phyloP scores from a whole-genome alignment of 2,888 invertebrate genomes.

The Tolmerus cingulatus region DNA sequence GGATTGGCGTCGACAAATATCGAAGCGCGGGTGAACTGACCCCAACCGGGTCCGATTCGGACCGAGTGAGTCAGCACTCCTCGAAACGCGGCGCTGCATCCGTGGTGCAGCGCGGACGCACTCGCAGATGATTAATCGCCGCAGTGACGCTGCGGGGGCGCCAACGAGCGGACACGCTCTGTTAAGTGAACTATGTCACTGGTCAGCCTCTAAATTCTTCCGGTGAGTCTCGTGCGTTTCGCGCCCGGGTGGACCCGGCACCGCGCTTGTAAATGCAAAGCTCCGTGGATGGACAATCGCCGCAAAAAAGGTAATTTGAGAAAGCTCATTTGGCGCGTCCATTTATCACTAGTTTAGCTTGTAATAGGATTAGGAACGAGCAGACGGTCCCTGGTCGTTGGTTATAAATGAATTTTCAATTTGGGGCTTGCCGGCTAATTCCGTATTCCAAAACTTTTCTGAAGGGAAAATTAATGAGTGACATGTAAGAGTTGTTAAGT shows the following conservation, averaged over 20 bases:
- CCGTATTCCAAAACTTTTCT: background rate
- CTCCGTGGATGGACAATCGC: background rate
- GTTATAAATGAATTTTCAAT: background rate
- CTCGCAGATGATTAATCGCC: constrained; percentile 43
- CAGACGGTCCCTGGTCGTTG: background rate
- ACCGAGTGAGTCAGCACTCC: constrained; percentile 28
- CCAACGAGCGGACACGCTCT: constrained; percentile 42
- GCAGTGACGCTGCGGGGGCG: constrained; percentile 40
- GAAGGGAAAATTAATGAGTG: background rate
- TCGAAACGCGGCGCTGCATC: background rate
- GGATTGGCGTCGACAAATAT: constrained; percentile 21
- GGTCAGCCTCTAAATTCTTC: background rate
- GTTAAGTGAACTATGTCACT: constrained; percentile 30
- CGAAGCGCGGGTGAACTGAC: background rate
- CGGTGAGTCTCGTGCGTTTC: background rate
- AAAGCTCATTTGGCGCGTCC: background rate
- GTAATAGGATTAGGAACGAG: background rate
- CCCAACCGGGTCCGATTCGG: constrained; percentile 13
- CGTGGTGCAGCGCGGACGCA: constrained; percentile 3
- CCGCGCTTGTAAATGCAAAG: background rate
- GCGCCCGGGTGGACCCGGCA: background rate
- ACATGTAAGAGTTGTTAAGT: background rate
- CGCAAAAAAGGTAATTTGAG: background rate
- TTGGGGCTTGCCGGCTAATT: background rate
- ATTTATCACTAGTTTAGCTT: background rate